Base-by-base conservation (phyloP, 1,140 invertebrate species). In the Gryllus bimaculatus region DNA sequence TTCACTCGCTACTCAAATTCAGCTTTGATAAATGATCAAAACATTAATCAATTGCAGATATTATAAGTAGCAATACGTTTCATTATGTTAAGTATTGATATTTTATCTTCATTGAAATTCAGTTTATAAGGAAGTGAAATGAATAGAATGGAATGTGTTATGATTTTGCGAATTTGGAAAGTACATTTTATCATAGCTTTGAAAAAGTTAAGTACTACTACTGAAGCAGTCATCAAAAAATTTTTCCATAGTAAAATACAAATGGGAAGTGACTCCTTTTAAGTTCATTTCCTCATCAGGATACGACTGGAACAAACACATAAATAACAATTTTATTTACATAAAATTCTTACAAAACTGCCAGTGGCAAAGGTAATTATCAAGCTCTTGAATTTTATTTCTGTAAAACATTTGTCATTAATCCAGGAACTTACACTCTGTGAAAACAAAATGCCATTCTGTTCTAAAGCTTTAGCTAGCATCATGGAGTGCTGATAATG, bases 201-300 rank as follows among this genome's bases (percentile, higher is more conserved):
- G 54, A 66, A 66, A 13, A 66, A 1, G 2, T 66, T 66, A 66
- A 66, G 54, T 66, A 18, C 54, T 66, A 13, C 54, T 66, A 13
- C 54, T 84, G 81, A 94, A 95, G 85, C 96, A 97, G 82, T 93
- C 91, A 75, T 91, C 90, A 83, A 96, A 90, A 85, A 98, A 99
- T 82, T 92, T 89, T 84, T 95, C 95, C 83, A 98, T 87, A 0
- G 94, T 94, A 83, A 96, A 93, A 84, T 98, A 98, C 66, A 98
- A 88, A 88, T 98, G 97, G 66, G 89, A 89, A 78, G 91, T 88
- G 0, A 96, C 93, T 76, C 91, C 92, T 15, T 87, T 86, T 78
- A 99, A 89, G n/a, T 91, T 90, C 83, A 98, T 96, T 78, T 95
- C 94, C 85, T 98, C 94, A 86, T 98, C 96, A 0, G 96, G 92